Evolutionary conservation across 2,888 invertebrate genomes (phyloP), one percentile per base, ranked within the genome.

Genomic region (Heteromyza rotundicornis): DNA sequence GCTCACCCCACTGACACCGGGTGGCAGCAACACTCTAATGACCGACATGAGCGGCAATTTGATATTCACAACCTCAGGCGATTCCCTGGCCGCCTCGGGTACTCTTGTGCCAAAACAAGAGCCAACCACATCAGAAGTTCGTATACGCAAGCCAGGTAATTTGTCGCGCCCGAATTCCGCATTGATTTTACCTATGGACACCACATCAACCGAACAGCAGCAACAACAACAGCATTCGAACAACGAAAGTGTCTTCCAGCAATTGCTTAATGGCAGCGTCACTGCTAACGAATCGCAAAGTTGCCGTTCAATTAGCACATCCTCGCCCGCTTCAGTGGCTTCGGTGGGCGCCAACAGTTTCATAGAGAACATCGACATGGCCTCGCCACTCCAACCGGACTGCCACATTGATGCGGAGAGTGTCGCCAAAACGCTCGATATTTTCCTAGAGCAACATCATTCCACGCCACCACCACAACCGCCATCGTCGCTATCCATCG

Each of bases 351-450:
- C 62, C 2, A 61, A 65, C 19, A 68, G 69, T 2, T 78, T 72
- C 36, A 76, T 82, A 51, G 80, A 82, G 54, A 82, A 75, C 62
- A 79, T 82, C 40, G 80, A 80, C 53, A 81, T 82, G 81, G 67
- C 77, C 3, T 81, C 82, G 35, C 80, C 82, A 5, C 55, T 79
- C 55, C 82, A 81, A 64, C 70, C 80, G 0, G 75, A 78, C 50
- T 71, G 73, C 14, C 70, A 75, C 64, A 78, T 80, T 36, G 80
- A 79, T 59, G 77, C 76, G 1, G 80, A 80, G 58, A 80, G 74
- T 62, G 80, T 79, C 17, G 78, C 78, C 40, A 82, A 82, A 65
- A 80, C 82, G 2, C 64, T 83, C 62, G 82, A 83, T 64, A 79
- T 81, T 49, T 81, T 82, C 59, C 71, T 82, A 22, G 81, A 82